phyloP scores from a whole-genome alignment of 2,113 vertebrate species.

The Acrocephalus arundinaceus region DNA sequence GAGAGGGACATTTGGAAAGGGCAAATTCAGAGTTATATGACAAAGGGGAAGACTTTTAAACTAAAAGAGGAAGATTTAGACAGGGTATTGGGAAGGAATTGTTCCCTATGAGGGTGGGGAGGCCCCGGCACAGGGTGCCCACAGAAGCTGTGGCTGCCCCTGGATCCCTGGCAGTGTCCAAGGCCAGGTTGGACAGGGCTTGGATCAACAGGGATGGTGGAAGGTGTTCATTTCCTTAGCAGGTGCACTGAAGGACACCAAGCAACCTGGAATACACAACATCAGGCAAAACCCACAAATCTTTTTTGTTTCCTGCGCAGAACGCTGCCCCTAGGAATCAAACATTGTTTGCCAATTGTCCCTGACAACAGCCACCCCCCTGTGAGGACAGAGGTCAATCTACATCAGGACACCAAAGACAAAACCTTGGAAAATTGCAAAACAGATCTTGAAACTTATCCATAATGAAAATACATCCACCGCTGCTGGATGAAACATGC shows the following conservation, averaged over 20 bases:
- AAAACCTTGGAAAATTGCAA: not conserved
- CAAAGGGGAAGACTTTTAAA: not conserved
- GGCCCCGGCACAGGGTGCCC: not conserved
- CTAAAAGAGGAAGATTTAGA: not conserved
- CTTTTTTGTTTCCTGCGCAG: not conserved
- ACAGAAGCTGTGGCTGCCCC: not conserved
- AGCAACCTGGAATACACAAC: not conserved
- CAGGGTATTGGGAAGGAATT: not conserved
- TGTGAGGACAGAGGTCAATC: not conserved
- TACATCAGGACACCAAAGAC: not conserved
- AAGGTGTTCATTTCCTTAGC: not conserved
- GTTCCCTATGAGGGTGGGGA: rapidly evolving
- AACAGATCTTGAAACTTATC: not conserved
- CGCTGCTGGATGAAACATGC: rapidly evolving
- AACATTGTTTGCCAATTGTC: rapidly evolving
- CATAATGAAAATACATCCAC: not conserved
- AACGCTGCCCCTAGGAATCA: not conserved
- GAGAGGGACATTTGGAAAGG: not conserved
- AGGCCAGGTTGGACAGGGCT: rapidly evolving
- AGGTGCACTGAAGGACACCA: not conserved
- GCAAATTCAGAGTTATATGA: rapidly evolving
- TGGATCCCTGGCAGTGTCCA: not conserved
- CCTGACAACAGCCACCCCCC: not conserved
- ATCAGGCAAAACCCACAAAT: not conserved
- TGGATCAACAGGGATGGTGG: rapidly evolving